Evolutionary conservation across 2,797 vertebrate genomes (phyloP), one percentile per base, ranked within the genome.

Genomic region (Lithobates pipiens): DNA sequence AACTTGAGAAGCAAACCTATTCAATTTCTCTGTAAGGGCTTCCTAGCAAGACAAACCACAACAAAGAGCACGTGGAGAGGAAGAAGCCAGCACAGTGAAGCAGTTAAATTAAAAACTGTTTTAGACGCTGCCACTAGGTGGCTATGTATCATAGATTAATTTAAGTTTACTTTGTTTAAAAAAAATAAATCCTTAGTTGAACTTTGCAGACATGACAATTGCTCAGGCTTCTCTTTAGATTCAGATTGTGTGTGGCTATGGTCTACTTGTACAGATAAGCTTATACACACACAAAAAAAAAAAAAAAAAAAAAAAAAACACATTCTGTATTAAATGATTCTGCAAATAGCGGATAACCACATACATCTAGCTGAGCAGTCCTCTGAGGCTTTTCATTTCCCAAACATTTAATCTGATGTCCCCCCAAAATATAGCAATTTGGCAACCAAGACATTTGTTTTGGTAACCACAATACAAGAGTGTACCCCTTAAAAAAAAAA

Each of bases 71-170:
- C 29, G 69, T 71, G 69, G 29, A 39, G 15, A 50, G 11, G 61
- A 79, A 46, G 42, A 69, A 32, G 25, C 8, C 50, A 61, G n/a
- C 9, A 57, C 34, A 27, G 57, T n/a, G 76, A 72, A 84, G 44
- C 70, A 46, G 76, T 79, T 85, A 65, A 73, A 65, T 39, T 46
- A 15, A 25, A 74, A 32, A 27, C 61, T 16, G 18, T 73, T 57
- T 70, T 32, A 23, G 39, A 46, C 5, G 18, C 88, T 77, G 86
- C 90, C 91, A 91, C 91, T 92, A 91, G 91, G 89, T 91, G 91
- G 90, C 90, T 90, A 89, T 79, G 88, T 77, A 77, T 89, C 88
- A 89, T 80, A 90, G 88, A 88, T 88, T 88, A 80, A 88, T 82
- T 88, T 84, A 78, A 78, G 86, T 83, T 89, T 74, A 85, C 77